A percentile compares a stretch with the other conserved stretches of the same genome.
Evolutionary conservation across 2,113 vertebrate genomes (phyloP).

Genomic region (Climacteris rufus): DNA sequence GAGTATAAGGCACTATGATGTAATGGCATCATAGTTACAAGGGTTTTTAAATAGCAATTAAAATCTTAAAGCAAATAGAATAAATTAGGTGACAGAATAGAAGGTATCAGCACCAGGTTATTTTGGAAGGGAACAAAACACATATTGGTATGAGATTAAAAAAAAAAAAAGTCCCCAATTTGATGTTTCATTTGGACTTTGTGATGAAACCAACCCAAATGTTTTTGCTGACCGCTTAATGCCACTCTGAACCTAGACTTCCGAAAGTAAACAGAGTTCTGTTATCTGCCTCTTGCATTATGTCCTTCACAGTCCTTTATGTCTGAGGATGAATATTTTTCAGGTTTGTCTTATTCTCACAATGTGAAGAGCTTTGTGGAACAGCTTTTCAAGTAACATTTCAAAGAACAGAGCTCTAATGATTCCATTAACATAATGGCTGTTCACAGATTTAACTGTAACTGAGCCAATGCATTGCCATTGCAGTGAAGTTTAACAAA

Average conservation of each 20-base stretch:
- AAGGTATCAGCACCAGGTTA: not conserved
- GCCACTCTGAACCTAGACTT: not conserved
- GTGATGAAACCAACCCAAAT: not conserved
- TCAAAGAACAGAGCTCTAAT: not conserved
- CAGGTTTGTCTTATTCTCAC: not conserved
- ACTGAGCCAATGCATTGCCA: not conserved
- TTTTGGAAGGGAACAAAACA: not conserved
- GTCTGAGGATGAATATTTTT: not conserved
- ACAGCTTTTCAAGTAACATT: constrained; percentile 35
- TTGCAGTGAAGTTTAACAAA: not conserved
- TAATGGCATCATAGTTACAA: not conserved
- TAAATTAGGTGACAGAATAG: not conserved
- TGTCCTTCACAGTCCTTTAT: not conserved
- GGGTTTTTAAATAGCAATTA: not conserved
- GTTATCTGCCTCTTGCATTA: not conserved
- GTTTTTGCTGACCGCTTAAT: not conserved
- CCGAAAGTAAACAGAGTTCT: not conserved
- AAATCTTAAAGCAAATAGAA: not conserved
- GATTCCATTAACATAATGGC: constrained; percentile 26
- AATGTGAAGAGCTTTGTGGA: not conserved
- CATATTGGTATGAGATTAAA: accelerated
- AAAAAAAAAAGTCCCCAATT: not conserved
- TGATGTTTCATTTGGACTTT: not conserved
- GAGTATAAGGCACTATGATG: not conserved
- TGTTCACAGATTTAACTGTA: constrained; percentile 35